A percentile compares a stretch with the other conserved stretches of the same genome.
phyloP scores from a whole-genome alignment of 1,140 invertebrate species.

The Sitobion miscanthi region DNA sequence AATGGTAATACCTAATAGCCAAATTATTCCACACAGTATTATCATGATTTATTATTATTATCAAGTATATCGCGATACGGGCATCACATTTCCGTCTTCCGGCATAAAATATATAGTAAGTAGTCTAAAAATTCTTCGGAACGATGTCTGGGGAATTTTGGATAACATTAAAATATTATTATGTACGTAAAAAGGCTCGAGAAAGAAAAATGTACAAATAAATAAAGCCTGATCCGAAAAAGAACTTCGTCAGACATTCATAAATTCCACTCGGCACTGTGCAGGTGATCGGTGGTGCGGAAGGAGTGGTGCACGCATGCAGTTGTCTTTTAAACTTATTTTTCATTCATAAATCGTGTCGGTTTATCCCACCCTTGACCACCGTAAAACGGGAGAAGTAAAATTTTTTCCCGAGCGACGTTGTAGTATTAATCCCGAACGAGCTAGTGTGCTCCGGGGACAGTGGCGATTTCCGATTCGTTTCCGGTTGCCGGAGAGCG shows the following conservation, averaged over 20 bases:
- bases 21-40: not conserved
- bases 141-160: not conserved
- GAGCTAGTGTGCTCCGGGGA: not conserved
- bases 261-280: not conserved
- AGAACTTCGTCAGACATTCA: not conserved
- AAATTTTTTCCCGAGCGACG: not conserved
- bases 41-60: not conserved
- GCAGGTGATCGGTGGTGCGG: not conserved
- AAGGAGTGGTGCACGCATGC: not conserved
- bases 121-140: not conserved
- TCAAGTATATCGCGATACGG: not conserved
- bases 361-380: not conserved
- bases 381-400: not conserved
- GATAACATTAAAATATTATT: not conserved
- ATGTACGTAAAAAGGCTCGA: not conserved
- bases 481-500: not conserved
- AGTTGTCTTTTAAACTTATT: not conserved
- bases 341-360: not conserved
- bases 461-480: not conserved
- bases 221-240: not conserved
- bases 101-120: not conserved
- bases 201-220: not conserved
- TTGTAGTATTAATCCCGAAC: not conserved
- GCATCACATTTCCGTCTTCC: not conserved
- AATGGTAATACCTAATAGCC: not conserved